These are phyloP conservation scores for Falco rusticolus DNA, from an alignment of 2,797 vertebrate species.

Conservation along the genomic window DNA sequence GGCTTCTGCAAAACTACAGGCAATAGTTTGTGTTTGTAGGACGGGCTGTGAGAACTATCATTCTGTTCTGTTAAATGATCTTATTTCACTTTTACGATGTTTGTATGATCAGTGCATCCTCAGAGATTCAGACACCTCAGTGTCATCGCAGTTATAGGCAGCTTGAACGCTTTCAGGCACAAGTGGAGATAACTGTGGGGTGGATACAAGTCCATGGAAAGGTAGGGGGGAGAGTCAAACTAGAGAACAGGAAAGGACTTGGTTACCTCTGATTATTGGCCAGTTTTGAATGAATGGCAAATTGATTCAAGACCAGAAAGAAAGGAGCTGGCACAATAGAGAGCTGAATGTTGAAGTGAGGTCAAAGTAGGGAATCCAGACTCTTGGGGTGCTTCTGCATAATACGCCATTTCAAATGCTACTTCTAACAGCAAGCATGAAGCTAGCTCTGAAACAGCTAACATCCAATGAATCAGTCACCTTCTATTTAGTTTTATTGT, in stretches of 20 bases:
- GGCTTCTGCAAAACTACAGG: neutral
- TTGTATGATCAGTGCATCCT: too few relatives aligned
- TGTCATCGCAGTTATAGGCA: neutral
- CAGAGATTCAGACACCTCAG: neutral
- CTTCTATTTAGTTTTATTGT: conserved; percentile 42
- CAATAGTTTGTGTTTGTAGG: neutral
- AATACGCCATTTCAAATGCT: neutral
- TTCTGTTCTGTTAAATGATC: neutral
- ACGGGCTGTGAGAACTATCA: neutral
- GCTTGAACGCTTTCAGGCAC: neutral
- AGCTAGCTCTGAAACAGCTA: neutral
- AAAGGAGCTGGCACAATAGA: neutral
- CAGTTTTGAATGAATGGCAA: neutral
- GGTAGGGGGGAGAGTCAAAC: neutral
- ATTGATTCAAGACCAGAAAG: neutral
- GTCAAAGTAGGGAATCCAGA: neutral
- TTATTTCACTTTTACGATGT: neutral
- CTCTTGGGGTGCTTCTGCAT: neutral
- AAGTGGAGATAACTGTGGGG: neutral
- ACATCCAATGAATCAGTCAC: conserved; percentile 11
- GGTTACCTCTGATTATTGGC: neutral
- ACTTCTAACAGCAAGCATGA: neutral
- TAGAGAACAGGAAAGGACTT: neutral
- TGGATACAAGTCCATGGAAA: neutral
- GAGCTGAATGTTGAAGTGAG: neutral